Evolutionary conservation across 2,797 vertebrate species (phyloP).

Genomic region (Poecilia wingei): DNA sequence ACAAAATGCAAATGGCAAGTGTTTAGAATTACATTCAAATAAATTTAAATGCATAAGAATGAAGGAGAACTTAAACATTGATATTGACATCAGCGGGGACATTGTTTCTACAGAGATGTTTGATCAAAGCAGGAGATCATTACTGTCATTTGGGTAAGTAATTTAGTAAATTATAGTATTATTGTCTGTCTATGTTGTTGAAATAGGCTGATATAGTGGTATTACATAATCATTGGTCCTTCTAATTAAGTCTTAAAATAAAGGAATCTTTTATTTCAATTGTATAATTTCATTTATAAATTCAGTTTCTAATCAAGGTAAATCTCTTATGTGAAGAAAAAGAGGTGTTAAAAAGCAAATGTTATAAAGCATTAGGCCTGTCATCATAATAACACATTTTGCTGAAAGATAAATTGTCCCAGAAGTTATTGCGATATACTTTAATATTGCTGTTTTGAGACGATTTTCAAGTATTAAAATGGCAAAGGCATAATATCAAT

Average conservation of each 20-base stretch:
- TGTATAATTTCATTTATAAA: background rate
- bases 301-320: background rate
- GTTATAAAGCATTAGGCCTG: background rate
- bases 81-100: background rate
- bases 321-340: background rate
- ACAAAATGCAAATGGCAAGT: background rate
- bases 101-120: background rate
- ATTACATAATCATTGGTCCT: background rate
- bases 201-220: background rate
- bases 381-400: too few species aligned
- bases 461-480: too few species aligned
- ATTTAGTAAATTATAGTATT: background rate
- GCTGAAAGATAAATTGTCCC: too few species aligned
- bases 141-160: background rate
- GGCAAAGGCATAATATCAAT: too few species aligned
- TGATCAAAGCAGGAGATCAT: constrained; percentile 1
- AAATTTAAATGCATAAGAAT: background rate
- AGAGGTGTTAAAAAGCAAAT: background rate
- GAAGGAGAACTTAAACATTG: background rate
- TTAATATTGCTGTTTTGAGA: too few species aligned
- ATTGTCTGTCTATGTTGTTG: background rate
- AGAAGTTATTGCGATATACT: too few species aligned
- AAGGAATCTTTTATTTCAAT: background rate
- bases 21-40: background rate
- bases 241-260: background rate